Percentiles rank a stretch among this genome's conserved stretches.
Conservation (phyloP, 2,113 vertebrate species). For the Proterorhinus semilunaris region DNA sequence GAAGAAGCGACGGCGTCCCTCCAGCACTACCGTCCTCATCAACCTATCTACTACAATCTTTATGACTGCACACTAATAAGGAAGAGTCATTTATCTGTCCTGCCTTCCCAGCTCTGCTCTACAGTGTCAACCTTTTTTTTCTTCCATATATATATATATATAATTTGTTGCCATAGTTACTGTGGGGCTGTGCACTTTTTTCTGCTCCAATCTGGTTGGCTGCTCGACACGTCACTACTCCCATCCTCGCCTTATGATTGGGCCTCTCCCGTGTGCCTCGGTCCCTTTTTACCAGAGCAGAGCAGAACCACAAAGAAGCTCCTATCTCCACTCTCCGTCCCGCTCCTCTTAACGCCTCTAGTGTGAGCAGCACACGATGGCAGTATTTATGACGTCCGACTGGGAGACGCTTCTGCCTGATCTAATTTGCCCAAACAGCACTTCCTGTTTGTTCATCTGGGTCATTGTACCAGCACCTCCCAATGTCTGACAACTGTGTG, state of each 20-base stretch:
- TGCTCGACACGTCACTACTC: conserved; percentile 51
- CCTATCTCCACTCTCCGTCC: conserved; percentile 8
- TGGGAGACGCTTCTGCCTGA: conserved; percentile 35
- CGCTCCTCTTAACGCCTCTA: conserved; percentile 21
- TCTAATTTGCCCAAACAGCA: conserved; percentile 14
- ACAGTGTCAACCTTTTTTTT: conserved; percentile 36
- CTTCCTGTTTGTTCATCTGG: conserved; percentile 24
- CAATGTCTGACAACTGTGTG: conserved; percentile 22
- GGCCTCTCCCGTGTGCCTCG: conserved; percentile 7
- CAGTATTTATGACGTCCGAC: conserved; percentile 51
- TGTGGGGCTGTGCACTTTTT: conserved; percentile 63
- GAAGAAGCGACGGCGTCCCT: conserved; percentile 49
- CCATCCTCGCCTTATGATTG: conserved; percentile 52
- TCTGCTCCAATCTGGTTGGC: conserved; percentile 58
- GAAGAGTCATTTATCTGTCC: conserved; percentile 26
- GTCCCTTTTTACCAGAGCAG: conserved; percentile 32
- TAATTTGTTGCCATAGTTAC: conserved; percentile 72
- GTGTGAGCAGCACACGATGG: conserved; percentile 49
- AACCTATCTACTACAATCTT: conserved; percentile 37
- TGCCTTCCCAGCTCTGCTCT: conserved; percentile 44
- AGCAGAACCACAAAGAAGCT: conserved; percentile 45
- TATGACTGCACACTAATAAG: conserved; percentile 59
- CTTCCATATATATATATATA: background rate
- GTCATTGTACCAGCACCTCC: conserved; percentile 24
- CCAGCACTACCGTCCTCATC: conserved; percentile 23